These are phyloP conservation scores for Oncorhynchus clarkii DNA, from an alignment of 2,113 vertebrate genomes.

Conservation along the genomic window DNA sequence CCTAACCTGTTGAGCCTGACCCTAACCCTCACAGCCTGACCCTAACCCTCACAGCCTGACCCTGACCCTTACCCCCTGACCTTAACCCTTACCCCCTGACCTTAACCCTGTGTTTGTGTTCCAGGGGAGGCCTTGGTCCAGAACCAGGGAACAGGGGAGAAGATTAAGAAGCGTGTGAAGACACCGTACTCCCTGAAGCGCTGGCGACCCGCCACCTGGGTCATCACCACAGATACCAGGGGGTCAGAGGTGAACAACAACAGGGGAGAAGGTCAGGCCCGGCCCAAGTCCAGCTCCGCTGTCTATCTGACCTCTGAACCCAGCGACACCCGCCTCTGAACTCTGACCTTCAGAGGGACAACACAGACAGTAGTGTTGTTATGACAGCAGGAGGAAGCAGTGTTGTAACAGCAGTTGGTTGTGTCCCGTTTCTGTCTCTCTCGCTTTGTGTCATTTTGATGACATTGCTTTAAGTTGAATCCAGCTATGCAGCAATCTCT, in stretches of 20 bases:
- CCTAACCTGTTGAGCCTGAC: not conserved
- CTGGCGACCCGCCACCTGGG: slow-evolving; percentile 97
- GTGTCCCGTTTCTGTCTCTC: slow-evolving; percentile 59
- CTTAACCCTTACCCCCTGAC: not conserved
- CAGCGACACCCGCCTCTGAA: slow-evolving; percentile 86
- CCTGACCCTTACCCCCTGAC: not conserved
- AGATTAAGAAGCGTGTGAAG: slow-evolving; percentile 98
- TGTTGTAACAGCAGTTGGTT: slow-evolving; percentile 56
- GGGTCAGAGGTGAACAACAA: slow-evolving; percentile 87
- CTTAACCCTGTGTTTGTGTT: slow-evolving; percentile 37
- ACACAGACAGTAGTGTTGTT: not conserved
- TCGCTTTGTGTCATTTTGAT: slow-evolving; percentile 51
- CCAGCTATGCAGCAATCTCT: slow-evolving; percentile 96
- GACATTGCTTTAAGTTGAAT: slow-evolving; percentile 95
- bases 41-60: not conserved
- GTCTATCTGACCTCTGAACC: slow-evolving; percentile 84
- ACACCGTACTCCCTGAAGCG: slow-evolving; percentile 96
- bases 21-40: too few species aligned
- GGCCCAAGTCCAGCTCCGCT: slow-evolving; percentile 90
- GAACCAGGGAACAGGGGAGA: slow-evolving; percentile 87
- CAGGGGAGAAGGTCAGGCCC: slow-evolving; percentile 56
- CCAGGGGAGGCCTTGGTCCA: slow-evolving; percentile 77
- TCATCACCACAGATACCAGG: slow-evolving; percentile 88
- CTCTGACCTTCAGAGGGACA: slow-evolving; percentile 41
- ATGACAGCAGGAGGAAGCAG: slow-evolving; percentile 48